A percentile compares a stretch with the other conserved stretches of the same genome.
Conservation (phyloP, 2,113 vertebrate genomes). For the Barbus barbus region DNA sequence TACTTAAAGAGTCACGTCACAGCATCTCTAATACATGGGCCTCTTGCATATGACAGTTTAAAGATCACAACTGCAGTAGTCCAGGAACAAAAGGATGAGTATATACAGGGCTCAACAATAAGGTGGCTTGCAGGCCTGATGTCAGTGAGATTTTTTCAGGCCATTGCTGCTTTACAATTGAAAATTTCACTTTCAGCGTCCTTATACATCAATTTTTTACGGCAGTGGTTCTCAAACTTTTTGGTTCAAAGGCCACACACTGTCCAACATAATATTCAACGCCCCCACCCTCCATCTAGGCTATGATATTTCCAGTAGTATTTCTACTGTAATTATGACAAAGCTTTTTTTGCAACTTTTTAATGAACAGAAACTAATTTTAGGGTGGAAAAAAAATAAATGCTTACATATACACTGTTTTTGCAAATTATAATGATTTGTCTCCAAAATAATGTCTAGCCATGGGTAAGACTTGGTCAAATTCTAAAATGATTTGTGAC, state of each 20-base stretch:
- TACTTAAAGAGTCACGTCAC: not conserved
- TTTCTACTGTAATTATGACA: not conserved
- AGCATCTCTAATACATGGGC: not conserved
- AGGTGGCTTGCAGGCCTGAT: not conserved
- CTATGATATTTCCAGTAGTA: not conserved
- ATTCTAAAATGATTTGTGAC: not conserved
- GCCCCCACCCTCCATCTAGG: not conserved
- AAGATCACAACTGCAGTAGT: not conserved
- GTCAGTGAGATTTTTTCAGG: not conserved
- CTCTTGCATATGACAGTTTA: not conserved
- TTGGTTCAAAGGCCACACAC: not conserved
- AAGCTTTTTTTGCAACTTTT: no score
- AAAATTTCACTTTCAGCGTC: not conserved
- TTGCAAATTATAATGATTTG: not conserved
- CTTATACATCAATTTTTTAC: not conserved
- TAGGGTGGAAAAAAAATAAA: no score
- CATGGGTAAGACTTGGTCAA: not conserved
- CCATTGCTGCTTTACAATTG: no score
- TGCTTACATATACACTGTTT: no score
- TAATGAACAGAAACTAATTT: no score
- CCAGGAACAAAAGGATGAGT: not conserved
- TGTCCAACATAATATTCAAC: not conserved
- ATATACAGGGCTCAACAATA: not conserved
- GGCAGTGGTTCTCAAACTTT: not conserved
- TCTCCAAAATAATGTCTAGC: not conserved